Evolutionary conservation across 2,888 invertebrate species (phyloP).

Genomic region (Acholoe squamosa): DNA sequence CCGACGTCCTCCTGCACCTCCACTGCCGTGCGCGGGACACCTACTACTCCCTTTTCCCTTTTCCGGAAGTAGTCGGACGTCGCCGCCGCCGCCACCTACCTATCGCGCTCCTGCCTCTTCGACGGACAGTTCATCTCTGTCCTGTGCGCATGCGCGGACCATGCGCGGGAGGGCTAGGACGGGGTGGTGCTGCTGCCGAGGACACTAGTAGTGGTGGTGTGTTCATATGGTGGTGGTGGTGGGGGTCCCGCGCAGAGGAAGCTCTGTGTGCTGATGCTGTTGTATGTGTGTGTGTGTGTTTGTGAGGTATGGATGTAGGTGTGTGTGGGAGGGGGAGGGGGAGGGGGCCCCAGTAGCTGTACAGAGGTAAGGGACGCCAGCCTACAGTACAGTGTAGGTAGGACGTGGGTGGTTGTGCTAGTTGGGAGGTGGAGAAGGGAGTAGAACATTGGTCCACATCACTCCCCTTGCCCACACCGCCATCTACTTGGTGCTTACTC

Average conservation of each 20-base stretch:
- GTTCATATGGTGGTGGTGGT: not conserved
- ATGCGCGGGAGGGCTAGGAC: not conserved
- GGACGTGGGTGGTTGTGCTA: too few species aligned
- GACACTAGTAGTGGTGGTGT: too few species aligned
- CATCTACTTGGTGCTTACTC: too few species aligned
- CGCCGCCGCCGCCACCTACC: constrained; percentile 13
- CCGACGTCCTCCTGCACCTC: not conserved
- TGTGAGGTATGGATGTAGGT: not conserved
- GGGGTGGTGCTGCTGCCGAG: not conserved
- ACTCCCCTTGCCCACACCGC: not conserved
- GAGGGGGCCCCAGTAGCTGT: too few species aligned
- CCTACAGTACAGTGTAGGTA: too few species aligned
- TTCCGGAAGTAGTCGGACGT: constrained; percentile 12
- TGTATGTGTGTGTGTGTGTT: too few species aligned
- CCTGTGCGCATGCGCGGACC: constrained; percentile 15
- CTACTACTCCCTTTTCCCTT: not conserved
- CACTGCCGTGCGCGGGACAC: not conserved
- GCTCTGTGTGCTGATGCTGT: not conserved
- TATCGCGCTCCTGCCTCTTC: not conserved
- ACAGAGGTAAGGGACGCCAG: too few species aligned
- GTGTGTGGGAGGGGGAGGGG: not conserved
- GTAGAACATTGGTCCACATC: not conserved
- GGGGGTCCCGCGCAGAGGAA: not conserved
- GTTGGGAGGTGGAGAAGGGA: too few species aligned
- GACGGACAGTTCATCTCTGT: constrained; percentile 32